Conservation (phyloP, 1,140 invertebrate species). For the Tachypleus tridentatus region DNA sequence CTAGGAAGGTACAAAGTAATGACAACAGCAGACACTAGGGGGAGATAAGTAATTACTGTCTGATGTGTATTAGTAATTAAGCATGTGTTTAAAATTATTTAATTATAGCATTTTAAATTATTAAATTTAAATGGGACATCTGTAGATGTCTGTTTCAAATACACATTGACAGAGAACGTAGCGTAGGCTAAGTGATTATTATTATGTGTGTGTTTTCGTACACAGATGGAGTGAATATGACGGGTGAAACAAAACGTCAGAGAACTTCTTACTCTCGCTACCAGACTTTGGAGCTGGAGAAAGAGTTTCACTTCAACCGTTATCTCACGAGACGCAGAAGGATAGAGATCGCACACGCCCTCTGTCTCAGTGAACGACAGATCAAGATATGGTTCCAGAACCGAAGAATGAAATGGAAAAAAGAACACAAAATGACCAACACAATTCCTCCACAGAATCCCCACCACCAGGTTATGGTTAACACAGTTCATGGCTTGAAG, state of each 20-base stretch:
- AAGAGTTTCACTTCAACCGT: constrained; percentile 51
- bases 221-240: constrained; percentile 83
- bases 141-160: neutral
- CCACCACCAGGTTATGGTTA: constrained; percentile 36
- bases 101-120: too few relatives aligned
- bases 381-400: constrained; percentile 80
- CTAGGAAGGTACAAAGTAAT: too few relatives aligned
- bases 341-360: constrained; percentile 79
- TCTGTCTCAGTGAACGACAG: constrained; percentile 78
- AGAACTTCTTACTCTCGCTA: constrained; percentile 92
- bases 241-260: constrained; percentile 88
- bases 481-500: too few relatives aligned
- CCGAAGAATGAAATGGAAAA: constrained; percentile 98
- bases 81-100: too few relatives aligned
- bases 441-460: constrained; percentile 34
- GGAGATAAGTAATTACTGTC: too few relatives aligned
- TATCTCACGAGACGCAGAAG: constrained; percentile 53
- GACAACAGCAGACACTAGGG: too few relatives aligned
- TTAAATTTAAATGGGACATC: too few relatives aligned
- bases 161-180: neutral
- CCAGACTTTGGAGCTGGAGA: constrained; percentile 50
- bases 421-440: constrained; percentile 95
- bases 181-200: neutral
- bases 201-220: constrained; percentile 34
- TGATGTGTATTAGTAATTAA: too few relatives aligned